phyloP scores from a whole-genome alignment of 1,140 invertebrate species.

The Orchesella cincta region DNA sequence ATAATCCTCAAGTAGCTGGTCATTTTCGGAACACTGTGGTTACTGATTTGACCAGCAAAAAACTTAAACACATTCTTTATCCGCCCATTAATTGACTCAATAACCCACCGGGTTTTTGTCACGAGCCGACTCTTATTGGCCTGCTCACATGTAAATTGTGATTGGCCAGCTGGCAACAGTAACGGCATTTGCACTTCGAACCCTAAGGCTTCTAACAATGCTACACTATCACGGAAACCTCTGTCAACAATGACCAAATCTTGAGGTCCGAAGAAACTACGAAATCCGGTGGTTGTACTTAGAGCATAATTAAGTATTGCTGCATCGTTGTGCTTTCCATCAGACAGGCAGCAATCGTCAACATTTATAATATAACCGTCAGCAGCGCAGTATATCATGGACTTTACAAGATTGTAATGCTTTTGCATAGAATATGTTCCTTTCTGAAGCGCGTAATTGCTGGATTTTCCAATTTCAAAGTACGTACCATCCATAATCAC shows the following conservation, averaged over 20 bases:
- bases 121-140: conserved; percentile 23
- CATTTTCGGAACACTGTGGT: not conserved
- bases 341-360: not conserved
- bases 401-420: too few relatives aligned
- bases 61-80: conserved; percentile 36
- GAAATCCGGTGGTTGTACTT: not conserved
- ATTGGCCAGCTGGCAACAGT: not conserved
- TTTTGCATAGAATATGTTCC: conserved; percentile 25
- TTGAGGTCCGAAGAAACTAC: not conserved
- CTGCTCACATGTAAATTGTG: conserved; percentile 26
- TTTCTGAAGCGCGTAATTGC: not conserved
- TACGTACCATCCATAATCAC: too few relatives aligned
- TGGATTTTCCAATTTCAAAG: conserved; percentile 32
- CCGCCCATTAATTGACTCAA: conserved; percentile 35
- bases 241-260: conserved; percentile 36
- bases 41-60: not conserved
- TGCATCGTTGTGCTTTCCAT: conserved; percentile 33
- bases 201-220: not conserved
- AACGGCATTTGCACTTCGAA: not conserved
- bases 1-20: conserved; percentile 13
- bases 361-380: conserved; percentile 20
- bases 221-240: conserved; percentile 30
- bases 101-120: conserved; percentile 36
- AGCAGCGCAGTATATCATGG: not conserved
- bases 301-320: not conserved